Evolutionary conservation across 35 echinoderm and acorn worm genomes (phyloP).

Genomic region (Hemicentrotus pulcherrimus): DNA sequence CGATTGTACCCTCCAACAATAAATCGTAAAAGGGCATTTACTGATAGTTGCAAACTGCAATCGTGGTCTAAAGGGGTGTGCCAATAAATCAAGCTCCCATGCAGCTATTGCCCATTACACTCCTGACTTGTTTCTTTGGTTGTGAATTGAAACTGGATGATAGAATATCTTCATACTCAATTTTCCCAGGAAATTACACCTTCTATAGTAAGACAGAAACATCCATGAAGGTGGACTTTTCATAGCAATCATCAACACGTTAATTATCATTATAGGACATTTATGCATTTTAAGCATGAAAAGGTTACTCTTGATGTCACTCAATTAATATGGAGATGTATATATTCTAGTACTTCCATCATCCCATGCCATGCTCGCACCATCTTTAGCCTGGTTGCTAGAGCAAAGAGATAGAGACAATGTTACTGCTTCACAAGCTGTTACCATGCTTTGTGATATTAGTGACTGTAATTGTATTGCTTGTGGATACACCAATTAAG

Average conservation of each 20-base stretch:
- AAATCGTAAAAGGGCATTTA: not conserved
- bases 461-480: no score
- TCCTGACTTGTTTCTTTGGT: not conserved
- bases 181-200: slow-evolving; percentile 35
- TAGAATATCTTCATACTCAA: slow-evolving; percentile 22
- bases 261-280: not conserved
- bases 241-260: slow-evolving; percentile 20
- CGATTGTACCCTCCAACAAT: not conserved
- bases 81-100: not conserved
- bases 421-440: no score
- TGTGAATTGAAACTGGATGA: slow-evolving; percentile 35
- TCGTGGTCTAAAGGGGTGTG: not conserved
- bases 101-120: not conserved
- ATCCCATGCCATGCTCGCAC: no score
- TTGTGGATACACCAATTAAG: no score
- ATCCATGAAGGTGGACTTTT: slow-evolving; percentile 38
- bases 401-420: no score
- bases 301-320: no score
- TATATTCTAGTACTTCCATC: no score
- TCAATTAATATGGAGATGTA: no score
- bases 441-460: no score
- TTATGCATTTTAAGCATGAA: no score
- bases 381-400: no score
- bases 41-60: slow-evolving; percentile 25
- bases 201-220: slow-evolving; percentile 39